Base-by-base conservation (phyloP, 2,797 vertebrate genomes). In the Anableps anableps region DNA sequence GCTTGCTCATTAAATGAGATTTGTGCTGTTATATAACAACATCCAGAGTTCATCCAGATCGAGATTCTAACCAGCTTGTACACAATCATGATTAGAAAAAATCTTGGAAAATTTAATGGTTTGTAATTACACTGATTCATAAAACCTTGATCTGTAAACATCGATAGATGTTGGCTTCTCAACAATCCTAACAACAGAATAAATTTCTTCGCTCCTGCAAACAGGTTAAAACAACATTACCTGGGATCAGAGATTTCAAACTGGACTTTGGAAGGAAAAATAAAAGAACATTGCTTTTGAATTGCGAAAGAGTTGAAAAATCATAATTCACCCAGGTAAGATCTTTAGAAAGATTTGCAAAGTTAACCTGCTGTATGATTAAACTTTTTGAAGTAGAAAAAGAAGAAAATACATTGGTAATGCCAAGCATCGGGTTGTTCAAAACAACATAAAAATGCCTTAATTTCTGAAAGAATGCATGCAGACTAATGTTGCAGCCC, bases 41-140 rank as follows among this genome's bases (percentile, higher is more conserved):
- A 71, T 71, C 68, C 68, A 71, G 68, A 71, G 45, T 41, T 74
- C 17, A n/a, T n/a, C n/a, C n/a, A n/a, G n/a, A n/a, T n/a, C 41
- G 34, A n/a, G 16, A 75, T 17, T 17, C 36, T 58, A 75, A 58
- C 53, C 45, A 58, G 50, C 8, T 75, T 43, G 14, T 58, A 53
- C 41, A 9, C 23, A 45, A 17, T 45, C 68, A 16, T 71, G 11
- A 29, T 17, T 9, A 71, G 41, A 71, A 71, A 45, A 45, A 45
- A 38, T 11, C 68, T 45, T 23, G 41, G 41, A 71, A 6, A 29
- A 16, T 38, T 73, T 9, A 23, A 19, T 53, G 5, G 19, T 38
- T 41, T 55, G 51, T 55, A 62, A 75, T 5, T 19, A 31, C 10
- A 23, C 16, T 34, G 7, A 60, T 55, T 74, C 36, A 38, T 29